Conservation (phyloP, 2,113 vertebrate species). For the zebrafish (Danio rerio) region DNA sequence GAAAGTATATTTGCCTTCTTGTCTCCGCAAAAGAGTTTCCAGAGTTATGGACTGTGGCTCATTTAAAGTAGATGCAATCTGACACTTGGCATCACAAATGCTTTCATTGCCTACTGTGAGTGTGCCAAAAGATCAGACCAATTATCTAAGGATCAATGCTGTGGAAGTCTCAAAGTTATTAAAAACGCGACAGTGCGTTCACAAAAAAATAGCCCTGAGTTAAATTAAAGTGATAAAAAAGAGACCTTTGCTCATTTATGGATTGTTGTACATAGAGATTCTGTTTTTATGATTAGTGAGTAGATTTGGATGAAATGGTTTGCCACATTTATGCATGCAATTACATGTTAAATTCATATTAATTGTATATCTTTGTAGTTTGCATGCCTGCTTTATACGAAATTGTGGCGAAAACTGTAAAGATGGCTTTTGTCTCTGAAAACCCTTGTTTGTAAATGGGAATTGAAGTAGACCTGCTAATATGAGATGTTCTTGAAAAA, state of each 20-base stretch:
- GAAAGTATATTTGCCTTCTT: neutral
- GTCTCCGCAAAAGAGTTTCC: neutral
- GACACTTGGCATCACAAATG: neutral
- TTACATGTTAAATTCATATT: neutral
- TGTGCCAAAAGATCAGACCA: neutral
- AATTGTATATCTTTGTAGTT: too few species aligned
- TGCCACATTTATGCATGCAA: neutral
- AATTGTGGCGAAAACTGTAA: too few species aligned
- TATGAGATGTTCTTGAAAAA: neutral
- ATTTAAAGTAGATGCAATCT: neutral
- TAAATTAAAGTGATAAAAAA: neutral
- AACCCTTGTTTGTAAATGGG: constrained; percentile 5
- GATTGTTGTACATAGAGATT: neutral
- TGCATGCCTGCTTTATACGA: too few species aligned
- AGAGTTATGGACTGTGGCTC: neutral
- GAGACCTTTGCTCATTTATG: neutral
- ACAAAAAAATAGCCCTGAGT: neutral
- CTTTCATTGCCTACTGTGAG: neutral
- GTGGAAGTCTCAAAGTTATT: neutral
- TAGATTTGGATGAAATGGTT: neutral
- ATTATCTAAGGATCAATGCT: neutral
- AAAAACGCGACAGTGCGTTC: neutral
- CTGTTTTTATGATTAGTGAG: neutral
- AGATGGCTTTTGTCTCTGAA: constrained; percentile 4
- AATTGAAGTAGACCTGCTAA: neutral